Conservation (phyloP, 53 echinoderm and acorn worm species). For the Actinopyga echinites region DNA sequence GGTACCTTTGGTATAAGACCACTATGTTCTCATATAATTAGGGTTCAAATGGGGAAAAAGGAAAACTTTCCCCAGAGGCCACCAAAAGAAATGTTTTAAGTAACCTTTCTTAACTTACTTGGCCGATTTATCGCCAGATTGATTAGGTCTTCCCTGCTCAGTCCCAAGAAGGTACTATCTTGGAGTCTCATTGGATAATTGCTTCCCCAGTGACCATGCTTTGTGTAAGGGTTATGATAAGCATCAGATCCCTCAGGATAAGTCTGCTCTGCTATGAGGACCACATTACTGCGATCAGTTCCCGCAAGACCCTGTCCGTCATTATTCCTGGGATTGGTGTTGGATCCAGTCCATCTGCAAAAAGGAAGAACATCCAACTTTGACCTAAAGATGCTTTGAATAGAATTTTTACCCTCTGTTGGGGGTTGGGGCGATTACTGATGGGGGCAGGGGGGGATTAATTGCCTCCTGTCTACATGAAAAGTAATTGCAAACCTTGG, state of each 20-base stretch:
- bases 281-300: slow-evolving; percentile 88
- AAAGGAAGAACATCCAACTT: background rate
- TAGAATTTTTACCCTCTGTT: no score
- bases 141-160: slow-evolving; percentile 52
- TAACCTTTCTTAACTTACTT: slow-evolving; percentile 58
- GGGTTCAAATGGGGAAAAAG: no score
- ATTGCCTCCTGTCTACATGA: no score
- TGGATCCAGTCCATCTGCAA: slow-evolving; percentile 92
- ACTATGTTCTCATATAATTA: no score
- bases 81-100: no score
- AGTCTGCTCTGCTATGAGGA: slow-evolving; percentile 62
- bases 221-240: slow-evolving; percentile 73
- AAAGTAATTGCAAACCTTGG: no score
- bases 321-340: slow-evolving; percentile 94
- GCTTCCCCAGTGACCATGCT: slow-evolving; percentile 82
- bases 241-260: slow-evolving; percentile 64
- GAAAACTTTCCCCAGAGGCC: no score
- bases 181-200: slow-evolving; percentile 75
- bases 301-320: slow-evolving; percentile 95
- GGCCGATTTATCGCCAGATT: slow-evolving; percentile 84
- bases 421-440: no score
- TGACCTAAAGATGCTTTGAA: no score
- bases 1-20: no score
- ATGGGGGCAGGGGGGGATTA: no score
- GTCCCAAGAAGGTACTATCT: slow-evolving; percentile 73